phyloP scores from a whole-genome alignment of 2,888 invertebrate species.

The Drosophila colorata region DNA sequence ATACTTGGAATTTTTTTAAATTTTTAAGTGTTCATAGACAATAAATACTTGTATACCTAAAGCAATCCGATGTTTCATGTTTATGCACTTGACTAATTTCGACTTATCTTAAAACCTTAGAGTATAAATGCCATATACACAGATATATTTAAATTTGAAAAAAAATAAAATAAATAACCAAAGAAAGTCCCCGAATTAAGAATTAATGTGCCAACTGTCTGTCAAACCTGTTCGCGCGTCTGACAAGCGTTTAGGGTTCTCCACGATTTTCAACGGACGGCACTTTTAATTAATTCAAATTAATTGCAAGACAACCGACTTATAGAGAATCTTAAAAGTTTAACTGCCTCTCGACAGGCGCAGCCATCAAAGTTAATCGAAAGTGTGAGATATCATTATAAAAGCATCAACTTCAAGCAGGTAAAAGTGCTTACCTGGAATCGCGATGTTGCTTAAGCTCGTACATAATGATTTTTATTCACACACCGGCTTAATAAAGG shows the following conservation, averaged over 20 bases:
- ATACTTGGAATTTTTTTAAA: no score
- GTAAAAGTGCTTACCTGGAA: slow-evolving; percentile 7
- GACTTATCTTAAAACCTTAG: no score
- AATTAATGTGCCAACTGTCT: slow-evolving; percentile 5
- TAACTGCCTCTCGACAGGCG: slow-evolving; percentile 1
- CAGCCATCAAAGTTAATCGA: slow-evolving; percentile 18
- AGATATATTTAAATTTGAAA: background rate
- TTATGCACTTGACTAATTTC: background rate
- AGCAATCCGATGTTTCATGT: background rate
- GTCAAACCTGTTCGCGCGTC: slow-evolving; percentile 31
- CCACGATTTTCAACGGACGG: slow-evolving; percentile 16
- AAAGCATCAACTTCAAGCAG: background rate
- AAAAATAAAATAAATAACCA: background rate
- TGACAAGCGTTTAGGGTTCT: slow-evolving; percentile 10
- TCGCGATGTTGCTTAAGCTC: background rate
- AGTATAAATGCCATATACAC: no score
- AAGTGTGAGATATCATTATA: slow-evolving; percentile 27
- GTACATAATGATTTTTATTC: background rate
- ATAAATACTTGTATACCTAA: no score
- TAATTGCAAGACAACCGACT: slow-evolving; percentile 23
- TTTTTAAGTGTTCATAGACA: background rate
- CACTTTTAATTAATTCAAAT: slow-evolving; percentile 40
- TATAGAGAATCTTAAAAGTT: slow-evolving; percentile 5
- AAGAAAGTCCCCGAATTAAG: background rate
- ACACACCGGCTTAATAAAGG: background rate